Base-by-base conservation (phyloP, 2,113 vertebrate genomes). In the Zosterops japonicus region DNA sequence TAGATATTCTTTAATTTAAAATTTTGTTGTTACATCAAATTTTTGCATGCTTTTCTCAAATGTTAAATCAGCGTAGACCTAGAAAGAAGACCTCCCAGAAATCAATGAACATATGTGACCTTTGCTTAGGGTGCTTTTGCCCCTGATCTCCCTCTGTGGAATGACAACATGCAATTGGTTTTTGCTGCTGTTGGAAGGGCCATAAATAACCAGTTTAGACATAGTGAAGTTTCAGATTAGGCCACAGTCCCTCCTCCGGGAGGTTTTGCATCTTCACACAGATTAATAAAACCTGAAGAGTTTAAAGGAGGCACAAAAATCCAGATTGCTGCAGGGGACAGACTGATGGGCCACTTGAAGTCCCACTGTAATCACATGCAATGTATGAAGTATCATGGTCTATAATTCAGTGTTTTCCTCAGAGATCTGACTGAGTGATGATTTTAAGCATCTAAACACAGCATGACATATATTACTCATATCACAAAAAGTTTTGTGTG, bases 361-460 rank as follows among this genome's bases (percentile, higher is more conserved):
- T 76, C 28, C 64, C 28, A 49, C 5, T 12, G 23, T 29, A 71
- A 88, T 47, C 72, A 63, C 4, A 33, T 3, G 8, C 12, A 63
- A 67, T 14, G 27, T 77, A 80, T 14, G 28, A 39, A 64, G 53
- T 22, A 82, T 53, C 57, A 49, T 3, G 16, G 44, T 33, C 76
- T 80, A 21, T 31, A 88, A 80, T 10, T 85, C 79, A 46, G 23
- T n/a, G 39, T 77, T 89, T 77, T 92, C 50, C 87, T 59, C 27
- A 17, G 82, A 88, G 67, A 83, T 47, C 72, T 60, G 55, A 79
- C 17, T 67, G 71, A 95, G 47, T 60, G 50, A 87, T 63, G 85
- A 65, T 55, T 87, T 61, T 42, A 74, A 88, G 87, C 50, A 82
- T 57, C 72, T 80, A 85, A 76, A 85, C 41, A 72, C 87, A 90